A percentile compares a stretch with the other conserved stretches of the same genome.
phyloP scores from a whole-genome alignment of 2,113 vertebrate genomes.

The Narcine bancroftii region DNA sequence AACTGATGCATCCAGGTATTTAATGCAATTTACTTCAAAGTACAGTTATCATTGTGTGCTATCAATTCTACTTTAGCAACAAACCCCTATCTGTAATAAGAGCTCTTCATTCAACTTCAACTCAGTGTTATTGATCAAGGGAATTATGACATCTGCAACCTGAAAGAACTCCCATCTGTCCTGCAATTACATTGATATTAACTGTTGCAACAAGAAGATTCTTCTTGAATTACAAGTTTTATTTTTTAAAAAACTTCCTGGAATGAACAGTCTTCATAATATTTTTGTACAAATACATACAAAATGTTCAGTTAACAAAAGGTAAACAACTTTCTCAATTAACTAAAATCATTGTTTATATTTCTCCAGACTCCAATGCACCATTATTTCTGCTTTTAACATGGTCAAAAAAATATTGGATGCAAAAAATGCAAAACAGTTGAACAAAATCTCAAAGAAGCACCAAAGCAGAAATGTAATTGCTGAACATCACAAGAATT shows the following conservation, averaged over 20 bases:
- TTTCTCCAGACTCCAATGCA: neutral
- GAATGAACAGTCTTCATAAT: neutral
- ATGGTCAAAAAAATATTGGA: neutral
- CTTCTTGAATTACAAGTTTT: neutral
- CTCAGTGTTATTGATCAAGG: neutral
- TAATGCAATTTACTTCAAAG: neutral
- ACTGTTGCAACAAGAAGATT: neutral
- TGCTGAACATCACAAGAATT: neutral
- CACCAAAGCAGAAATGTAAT: no score
- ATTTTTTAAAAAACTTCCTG: neutral
- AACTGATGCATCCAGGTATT: neutral
- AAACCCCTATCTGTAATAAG: neutral
- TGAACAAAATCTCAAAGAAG: neutral
- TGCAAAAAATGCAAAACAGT: neutral
- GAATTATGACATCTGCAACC: neutral
- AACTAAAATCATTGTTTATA: neutral
- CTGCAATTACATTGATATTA: neutral
- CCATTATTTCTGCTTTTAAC: neutral
- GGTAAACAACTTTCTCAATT: neutral
- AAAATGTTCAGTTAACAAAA: neutral
- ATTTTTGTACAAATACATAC: neutral
- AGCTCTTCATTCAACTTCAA: neutral
- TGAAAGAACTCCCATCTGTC: neutral
- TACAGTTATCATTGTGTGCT: neutral
- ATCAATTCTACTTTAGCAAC: neutral